Evolutionary conservation across 2,888 invertebrate species (phyloP), one percentile per base, ranked within the genome.

Genomic region (Adelognathus sp.): DNA sequence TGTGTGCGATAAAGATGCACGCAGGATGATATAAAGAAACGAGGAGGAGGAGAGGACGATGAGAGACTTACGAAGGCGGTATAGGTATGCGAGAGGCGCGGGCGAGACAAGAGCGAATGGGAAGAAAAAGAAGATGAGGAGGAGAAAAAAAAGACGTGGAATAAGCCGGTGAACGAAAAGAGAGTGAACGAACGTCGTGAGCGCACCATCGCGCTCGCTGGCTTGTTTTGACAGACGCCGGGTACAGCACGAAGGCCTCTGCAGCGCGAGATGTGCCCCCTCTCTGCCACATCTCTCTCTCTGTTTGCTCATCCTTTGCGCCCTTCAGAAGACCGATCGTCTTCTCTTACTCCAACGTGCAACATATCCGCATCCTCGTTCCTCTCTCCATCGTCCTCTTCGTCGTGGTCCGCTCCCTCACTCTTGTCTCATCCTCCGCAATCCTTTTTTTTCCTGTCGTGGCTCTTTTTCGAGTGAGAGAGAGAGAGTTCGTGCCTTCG

Each of bases 161-260:
- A 52, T 56, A 64, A 11, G 39, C 16, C 27, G 27, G 36, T 58
- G 41, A 58, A 64, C 21, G 64, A 66, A 63, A 70, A 61, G 29
- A 61, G 61, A 75, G 63, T 60, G 61, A 71, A 64, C 54, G 71
- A 75, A 72, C 56, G 63, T 67, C 67, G 76, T 73, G 69, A 41
- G 50, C 54, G 41, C 64, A 31, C 54, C 64, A 70, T 69, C 76
- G 56, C 36, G 24, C 52, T 77, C 63, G 56, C 79, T 75, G 83
- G 83, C 81, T 82, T 88, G 88, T 88, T 88, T 88, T 88, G 88
- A 88, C 88, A 88, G 88, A 86, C 86, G 84, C 83, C 84, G 81
- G 76, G 85, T 82, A 78, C 81, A 77, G 79, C 79, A 81, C 82
- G 33, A 56, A 46, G 63, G 9, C 36, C 60, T 63, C 56, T n/a